Percentiles rank a stretch among this genome's conserved stretches.
Conservation (phyloP, 2,888 invertebrate species). For the Julus scanicus region DNA sequence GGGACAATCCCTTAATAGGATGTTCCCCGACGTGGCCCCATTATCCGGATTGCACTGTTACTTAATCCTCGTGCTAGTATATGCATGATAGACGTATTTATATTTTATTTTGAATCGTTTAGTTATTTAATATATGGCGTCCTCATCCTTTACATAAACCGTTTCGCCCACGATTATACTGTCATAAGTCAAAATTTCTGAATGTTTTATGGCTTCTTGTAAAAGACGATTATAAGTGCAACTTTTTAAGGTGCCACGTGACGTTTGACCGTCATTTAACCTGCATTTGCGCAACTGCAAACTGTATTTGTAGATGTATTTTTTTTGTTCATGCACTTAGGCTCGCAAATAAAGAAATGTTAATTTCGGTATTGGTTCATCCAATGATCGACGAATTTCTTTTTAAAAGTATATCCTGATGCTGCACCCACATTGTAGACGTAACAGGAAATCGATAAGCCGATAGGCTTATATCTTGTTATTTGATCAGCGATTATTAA, state of each 20-base stretch:
- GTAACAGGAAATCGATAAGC: constrained; percentile 9
- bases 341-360: not conserved
- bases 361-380: not conserved
- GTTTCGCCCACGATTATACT: too few relatives aligned
- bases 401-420: not conserved
- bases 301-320: too few relatives aligned
- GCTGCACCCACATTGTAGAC: not conserved
- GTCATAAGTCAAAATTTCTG: too few relatives aligned
- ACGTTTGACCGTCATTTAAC: not conserved
- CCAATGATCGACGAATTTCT: not conserved
- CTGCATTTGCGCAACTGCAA: too few relatives aligned
- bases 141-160: not conserved
- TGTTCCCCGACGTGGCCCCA: too few relatives aligned
- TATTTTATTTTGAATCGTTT: too few relatives aligned
- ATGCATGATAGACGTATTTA: too few relatives aligned
- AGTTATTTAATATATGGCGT: too few relatives aligned
- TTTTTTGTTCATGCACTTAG: not conserved
- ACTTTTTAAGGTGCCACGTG: not conserved
- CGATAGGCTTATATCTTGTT: not conserved
- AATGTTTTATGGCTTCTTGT: not conserved
- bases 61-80: too few relatives aligned
- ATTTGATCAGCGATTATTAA: constrained; percentile 3
- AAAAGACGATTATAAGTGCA: not conserved
- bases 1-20: too few relatives aligned
- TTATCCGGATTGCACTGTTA: too few relatives aligned